Base-by-base conservation (phyloP, 2,797 vertebrate genomes). In the Smutsia gigantea region DNA sequence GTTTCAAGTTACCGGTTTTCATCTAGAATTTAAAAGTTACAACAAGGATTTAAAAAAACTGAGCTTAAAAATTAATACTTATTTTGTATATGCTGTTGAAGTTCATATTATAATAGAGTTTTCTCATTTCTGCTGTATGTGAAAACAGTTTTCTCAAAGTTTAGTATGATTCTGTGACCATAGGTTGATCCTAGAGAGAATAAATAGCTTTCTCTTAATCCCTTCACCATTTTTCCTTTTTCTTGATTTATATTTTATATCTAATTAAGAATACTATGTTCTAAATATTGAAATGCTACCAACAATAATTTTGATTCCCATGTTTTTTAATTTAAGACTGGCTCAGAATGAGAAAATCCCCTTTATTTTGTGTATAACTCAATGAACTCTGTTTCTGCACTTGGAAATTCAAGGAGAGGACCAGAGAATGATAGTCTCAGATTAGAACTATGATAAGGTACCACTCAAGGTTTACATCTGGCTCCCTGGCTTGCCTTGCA, bases 241-340 rank as follows among this genome's bases (percentile, higher is more conserved):
- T 77, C 25, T 79, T 85, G 53, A 46, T 93, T 90, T 72, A 68
- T 69, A 34, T 42, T 25, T 93, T 93, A 31, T 19, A 17, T 66
- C 31, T 71, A 81, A 57, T 66, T 93, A 91, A 42, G 39, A 91
- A 72, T 90, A 94, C 27, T 95, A 63, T 64, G 21, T 81, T 93
- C 37, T 93, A 46, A 39, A 71, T 79, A 75, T 94, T 89, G 69
- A 88, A 93, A 86, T 96, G 57, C 14, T 94, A 55, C 61, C 61
- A 81, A 53, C 31, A 95, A 68, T 29, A 90, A 4, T 88, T 90
- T 96, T 68, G 17, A 42, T 95, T 84, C 12, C 66, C 39, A n/a
- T 88, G 27, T 87, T 77, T 78, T n/a, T 86, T 92, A 78, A 83
- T 74, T 77, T 82, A 84, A 79, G 42, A 85, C 84, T 72, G 23